A percentile compares a stretch with the other conserved stretches of the same genome.
phyloP scores from a whole-genome alignment of 2,113 vertebrate genomes.

The Phoenicopterus ruber region DNA sequence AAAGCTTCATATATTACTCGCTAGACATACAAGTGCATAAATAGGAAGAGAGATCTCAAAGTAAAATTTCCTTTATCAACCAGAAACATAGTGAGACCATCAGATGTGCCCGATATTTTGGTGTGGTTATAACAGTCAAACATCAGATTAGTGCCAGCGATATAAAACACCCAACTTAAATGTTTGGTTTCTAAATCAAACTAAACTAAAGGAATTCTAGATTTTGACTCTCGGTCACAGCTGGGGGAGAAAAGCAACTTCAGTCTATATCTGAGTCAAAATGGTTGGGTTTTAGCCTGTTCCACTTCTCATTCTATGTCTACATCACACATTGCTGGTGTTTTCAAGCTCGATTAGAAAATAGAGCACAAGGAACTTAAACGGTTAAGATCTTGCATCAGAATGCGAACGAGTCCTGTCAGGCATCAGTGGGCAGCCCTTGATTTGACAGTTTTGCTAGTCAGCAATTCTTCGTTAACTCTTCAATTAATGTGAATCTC shows the following conservation, averaged over 20 bases:
- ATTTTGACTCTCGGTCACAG: not conserved
- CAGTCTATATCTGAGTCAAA: not conserved
- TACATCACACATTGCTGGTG: not conserved
- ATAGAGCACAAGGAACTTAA: not conserved
- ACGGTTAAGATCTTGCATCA: conserved; percentile 22
- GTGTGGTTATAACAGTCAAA: not conserved
- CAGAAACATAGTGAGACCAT: not conserved
- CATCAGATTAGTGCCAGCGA: fast-evolving
- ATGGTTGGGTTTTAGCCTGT: not conserved
- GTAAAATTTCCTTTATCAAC: not conserved
- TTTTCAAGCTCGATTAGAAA: not conserved
- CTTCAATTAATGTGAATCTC: not conserved
- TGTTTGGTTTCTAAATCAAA: not conserved
- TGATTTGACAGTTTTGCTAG: conserved; percentile 6
- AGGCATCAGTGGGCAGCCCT: conserved; percentile 13
- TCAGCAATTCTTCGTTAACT: conserved; percentile 22
- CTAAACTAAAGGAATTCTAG: not conserved
- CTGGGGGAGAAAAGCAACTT: not conserved
- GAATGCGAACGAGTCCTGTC: not conserved
- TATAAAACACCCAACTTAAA: not conserved
- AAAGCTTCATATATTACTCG: not conserved
- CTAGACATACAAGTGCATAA: not conserved
- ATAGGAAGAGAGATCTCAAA: no score
- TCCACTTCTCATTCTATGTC: fast-evolving
- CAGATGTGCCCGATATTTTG: not conserved